These are phyloP conservation scores for Syngnathus scovelli DNA, from an alignment of 2,113 vertebrate species.

Conservation along the genomic window DNA sequence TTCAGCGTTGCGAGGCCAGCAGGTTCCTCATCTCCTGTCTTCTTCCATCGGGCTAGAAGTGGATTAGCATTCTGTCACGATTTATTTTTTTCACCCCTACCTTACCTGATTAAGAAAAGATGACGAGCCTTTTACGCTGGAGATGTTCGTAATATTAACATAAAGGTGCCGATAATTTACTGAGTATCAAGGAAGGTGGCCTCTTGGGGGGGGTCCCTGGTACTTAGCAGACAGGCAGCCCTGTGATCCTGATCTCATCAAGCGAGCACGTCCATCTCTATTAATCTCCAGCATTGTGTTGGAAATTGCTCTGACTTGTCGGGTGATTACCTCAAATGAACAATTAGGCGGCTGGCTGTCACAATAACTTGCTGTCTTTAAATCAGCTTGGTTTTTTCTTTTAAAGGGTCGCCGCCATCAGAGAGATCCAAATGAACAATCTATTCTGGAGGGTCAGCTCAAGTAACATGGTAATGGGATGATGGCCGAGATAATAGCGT, in stretches of 20 bases:
- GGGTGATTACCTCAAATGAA: conserved; percentile 71
- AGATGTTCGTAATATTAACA: conserved; percentile 16
- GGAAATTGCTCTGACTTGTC: conserved; percentile 65
- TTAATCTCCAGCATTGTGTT: conserved; percentile 62
- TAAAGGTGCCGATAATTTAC: conserved; percentile 32
- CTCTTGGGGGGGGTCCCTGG: conserved; percentile 17
- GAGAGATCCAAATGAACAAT: conserved; percentile 62
- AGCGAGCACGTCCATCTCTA: conserved; percentile 56
- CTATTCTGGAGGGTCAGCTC: conserved; percentile 54
- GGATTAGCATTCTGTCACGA: conserved; percentile 2
- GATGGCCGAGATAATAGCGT: conserved; percentile 38
- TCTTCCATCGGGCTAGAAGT: conserved; percentile 14
- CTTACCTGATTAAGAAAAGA: conserved; percentile 2
- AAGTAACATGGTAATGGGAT: conserved; percentile 39
- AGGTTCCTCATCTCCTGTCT: background rate
- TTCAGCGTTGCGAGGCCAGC: conserved; percentile 14
- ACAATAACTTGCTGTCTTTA: conserved; percentile 58
- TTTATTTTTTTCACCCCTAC: background rate
- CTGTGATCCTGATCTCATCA: conserved; percentile 56
- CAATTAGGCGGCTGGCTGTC: conserved; percentile 69
- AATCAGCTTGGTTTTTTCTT: conserved; percentile 55
- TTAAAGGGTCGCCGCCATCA: conserved; percentile 43
- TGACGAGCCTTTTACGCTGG: background rate
- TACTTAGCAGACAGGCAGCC: conserved; percentile 38
- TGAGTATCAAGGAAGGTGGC: conserved; percentile 28